phyloP scores from a whole-genome alignment of 1,140 invertebrate species.

The Lordiphosa collinella region DNA sequence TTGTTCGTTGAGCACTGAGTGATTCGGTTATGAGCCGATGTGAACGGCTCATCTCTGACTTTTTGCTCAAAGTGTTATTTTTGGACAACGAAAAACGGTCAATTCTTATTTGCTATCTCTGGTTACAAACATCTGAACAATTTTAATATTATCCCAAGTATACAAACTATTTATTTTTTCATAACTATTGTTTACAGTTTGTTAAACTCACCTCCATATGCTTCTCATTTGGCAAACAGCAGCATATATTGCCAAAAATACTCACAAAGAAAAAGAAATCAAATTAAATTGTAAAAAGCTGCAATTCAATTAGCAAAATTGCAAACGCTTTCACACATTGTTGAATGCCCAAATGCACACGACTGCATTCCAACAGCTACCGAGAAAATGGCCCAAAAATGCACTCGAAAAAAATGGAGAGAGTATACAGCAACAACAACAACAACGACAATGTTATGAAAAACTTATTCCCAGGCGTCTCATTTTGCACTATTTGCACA shows the following conservation, averaged over 20 bases:
- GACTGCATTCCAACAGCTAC: background rate
- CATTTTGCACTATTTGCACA: conserved; percentile 16
- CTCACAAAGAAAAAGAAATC: background rate
- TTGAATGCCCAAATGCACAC: conserved; percentile 55
- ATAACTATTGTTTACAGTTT: too few relatives aligned
- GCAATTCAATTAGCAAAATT: conserved; percentile 62
- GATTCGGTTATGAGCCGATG: too few relatives aligned
- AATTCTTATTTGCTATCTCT: too few relatives aligned
- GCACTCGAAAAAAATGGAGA: background rate
- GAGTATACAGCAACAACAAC: conserved; percentile 6
- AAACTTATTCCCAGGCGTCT: conserved; percentile 14
- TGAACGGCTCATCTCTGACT: too few relatives aligned
- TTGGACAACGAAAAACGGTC: too few relatives aligned
- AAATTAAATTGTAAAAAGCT: conserved; percentile 40
- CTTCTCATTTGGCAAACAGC: background rate
- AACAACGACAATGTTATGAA: conserved; percentile 1
- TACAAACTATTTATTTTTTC: too few relatives aligned
- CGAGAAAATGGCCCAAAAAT: conserved; percentile 20
- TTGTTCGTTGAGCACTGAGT: too few relatives aligned
- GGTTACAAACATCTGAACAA: too few relatives aligned
- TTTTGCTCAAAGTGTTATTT: too few relatives aligned
- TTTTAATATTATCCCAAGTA: too few relatives aligned
- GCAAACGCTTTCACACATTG: conserved; percentile 65
- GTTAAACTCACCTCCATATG: too few relatives aligned
- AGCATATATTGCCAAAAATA: background rate